phyloP scores from a whole-genome alignment of 2,797 vertebrate genomes.

The Squalus acanthias region DNA sequence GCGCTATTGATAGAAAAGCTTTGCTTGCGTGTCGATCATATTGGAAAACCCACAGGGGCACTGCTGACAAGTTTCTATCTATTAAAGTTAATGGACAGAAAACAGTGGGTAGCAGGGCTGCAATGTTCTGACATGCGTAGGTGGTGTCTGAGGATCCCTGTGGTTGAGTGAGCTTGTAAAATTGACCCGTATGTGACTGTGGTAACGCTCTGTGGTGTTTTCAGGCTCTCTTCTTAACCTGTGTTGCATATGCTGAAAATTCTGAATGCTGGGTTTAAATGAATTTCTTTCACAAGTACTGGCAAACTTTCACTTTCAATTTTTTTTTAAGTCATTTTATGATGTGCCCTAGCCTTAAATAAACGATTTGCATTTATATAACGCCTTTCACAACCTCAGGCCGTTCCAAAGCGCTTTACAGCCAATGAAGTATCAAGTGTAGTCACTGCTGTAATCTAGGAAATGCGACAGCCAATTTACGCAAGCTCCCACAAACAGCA shows the following conservation, averaged over 20 bases:
- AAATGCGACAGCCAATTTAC: not conserved
- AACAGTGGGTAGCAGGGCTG: not conserved
- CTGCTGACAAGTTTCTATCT: not conserved
- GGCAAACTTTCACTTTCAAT: not conserved
- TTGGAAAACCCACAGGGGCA: not conserved
- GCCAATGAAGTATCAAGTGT: not conserved
- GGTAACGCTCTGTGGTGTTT: not conserved
- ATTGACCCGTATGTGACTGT: not conserved
- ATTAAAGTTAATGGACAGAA: not conserved
- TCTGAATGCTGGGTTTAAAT: not conserved
- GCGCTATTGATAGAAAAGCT: not conserved
- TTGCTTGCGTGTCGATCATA: not conserved
- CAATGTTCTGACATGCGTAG: not conserved
- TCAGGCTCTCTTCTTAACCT: not conserved
- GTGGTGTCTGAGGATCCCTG: not conserved
- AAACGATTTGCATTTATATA: not conserved
- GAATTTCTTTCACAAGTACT: not conserved
- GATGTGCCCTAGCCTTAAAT: not conserved
- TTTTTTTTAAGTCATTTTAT: not conserved
- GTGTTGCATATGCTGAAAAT: not conserved
- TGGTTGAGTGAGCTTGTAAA: not conserved
- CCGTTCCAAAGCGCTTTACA: not conserved
- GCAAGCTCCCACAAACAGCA: not conserved
- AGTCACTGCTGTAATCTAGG: not conserved
- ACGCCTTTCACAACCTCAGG: not conserved